Evolutionary conservation across 2,113 vertebrate species (phyloP).

Genomic region (Gracilinanus agilis): DNA sequence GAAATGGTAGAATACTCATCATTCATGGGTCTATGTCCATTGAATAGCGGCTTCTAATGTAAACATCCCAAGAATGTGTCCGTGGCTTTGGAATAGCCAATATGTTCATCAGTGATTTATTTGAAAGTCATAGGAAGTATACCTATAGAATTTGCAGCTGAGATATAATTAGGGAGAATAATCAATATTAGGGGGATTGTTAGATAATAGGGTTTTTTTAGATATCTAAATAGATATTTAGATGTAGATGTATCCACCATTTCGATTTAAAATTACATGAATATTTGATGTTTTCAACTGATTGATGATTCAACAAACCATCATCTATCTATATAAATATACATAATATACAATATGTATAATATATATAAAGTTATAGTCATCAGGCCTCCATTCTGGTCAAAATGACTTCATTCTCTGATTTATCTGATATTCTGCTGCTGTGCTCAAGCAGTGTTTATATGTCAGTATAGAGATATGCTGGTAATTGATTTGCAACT

Average conservation of each 20-base stretch:
- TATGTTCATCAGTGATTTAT: neutral
- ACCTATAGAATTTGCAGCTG: neutral
- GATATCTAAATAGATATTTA: no score
- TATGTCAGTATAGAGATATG: no score
- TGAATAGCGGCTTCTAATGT: neutral
- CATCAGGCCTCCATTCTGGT: no score
- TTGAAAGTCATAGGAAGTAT: neutral
- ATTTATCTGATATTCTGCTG: no score
- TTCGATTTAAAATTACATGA: neutral
- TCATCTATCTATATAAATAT: no score
- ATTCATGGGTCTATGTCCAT: neutral
- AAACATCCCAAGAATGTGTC: neutral
- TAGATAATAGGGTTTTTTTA: no score
- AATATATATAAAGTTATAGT: neutral
- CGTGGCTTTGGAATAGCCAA: neutral
- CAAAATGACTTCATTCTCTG: no score
- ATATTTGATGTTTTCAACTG: no score
- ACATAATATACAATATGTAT: no score
- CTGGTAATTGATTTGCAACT: no score
- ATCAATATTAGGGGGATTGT: neutral
- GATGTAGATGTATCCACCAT: neutral
- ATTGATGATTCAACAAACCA: no score
- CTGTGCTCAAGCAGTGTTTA: no score
- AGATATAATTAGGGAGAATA: neutral
- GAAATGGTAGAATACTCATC: neutral